phyloP scores from a whole-genome alignment of 1,140 invertebrate genomes.

The Penaeus vannamei region DNA sequence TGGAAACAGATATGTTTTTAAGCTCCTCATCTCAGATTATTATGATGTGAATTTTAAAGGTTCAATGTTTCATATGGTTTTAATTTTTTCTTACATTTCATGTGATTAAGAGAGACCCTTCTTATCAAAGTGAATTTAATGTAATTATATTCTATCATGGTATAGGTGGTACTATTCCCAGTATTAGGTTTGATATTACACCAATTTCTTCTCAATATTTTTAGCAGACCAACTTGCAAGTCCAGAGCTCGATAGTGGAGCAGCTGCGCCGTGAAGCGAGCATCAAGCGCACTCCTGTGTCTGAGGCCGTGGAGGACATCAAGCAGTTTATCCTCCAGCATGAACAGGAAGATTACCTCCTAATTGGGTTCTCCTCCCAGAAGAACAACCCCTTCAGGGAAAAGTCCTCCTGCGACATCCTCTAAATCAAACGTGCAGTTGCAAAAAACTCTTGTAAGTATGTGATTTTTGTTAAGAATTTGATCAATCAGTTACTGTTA shows the following conservation, averaged over 20 bases:
- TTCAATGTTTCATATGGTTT: too few relatives aligned
- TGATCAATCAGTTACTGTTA: neutral
- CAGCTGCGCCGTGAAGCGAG: slow-evolving; percentile 93
- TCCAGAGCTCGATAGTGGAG: slow-evolving; percentile 93
- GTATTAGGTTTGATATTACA: neutral
- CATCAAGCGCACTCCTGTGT: slow-evolving; percentile 88
- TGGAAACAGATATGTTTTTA: too few relatives aligned
- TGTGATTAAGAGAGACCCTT: too few relatives aligned
- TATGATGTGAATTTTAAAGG: too few relatives aligned
- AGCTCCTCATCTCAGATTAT: too few relatives aligned
- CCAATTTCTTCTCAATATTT: neutral
- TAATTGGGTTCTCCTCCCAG: slow-evolving; percentile 95
- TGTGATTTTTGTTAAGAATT: neutral
- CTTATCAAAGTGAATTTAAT: too few relatives aligned
- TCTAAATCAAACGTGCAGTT: slow-evolving; percentile 45
- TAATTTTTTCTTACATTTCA: too few relatives aligned
- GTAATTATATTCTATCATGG: too few relatives aligned
- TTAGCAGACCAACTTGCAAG: slow-evolving; percentile 86
- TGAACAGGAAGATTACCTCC: slow-evolving; percentile 94
- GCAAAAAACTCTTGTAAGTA: neutral
- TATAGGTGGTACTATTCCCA: neutral
- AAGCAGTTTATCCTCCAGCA: slow-evolving; percentile 94
- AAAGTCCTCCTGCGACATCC: slow-evolving; percentile 75
- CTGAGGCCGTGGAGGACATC: slow-evolving; percentile 93
- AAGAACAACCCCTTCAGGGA: slow-evolving; percentile 98